These are phyloP conservation scores for Drymonia ruficornis DNA, from an alignment of 2,888 invertebrate species.

Conservation along the genomic window DNA sequence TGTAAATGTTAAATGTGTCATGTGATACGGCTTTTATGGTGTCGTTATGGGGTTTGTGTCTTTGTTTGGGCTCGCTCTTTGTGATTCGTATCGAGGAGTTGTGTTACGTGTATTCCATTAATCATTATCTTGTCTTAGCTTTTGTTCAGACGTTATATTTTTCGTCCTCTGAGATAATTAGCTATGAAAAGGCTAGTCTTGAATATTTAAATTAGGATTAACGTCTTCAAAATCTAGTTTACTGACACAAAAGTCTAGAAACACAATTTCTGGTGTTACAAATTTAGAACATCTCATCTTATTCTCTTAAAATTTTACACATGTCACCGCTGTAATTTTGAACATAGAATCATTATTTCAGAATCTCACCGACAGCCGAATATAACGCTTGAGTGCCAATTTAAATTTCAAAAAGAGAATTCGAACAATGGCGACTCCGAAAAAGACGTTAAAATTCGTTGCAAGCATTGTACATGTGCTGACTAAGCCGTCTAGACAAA, in stretches of 20 bases:
- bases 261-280: not conserved
- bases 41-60: slow-evolving; percentile 39
- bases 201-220: not conserved
- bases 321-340: slow-evolving; percentile 31
- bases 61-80: slow-evolving; percentile 36
- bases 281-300: not conserved
- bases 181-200: not conserved
- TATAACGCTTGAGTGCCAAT: not conserved
- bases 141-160: not conserved
- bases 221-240: not conserved
- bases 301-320: slow-evolving; percentile 22
- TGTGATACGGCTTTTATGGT: slow-evolving; percentile 53
- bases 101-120: slow-evolving; percentile 11
- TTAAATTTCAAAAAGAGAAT: slow-evolving; percentile 33
- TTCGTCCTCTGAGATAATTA: slow-evolving; percentile 1
- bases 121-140: slow-evolving; percentile 3
- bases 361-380: slow-evolving; percentile 2
- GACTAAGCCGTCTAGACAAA: slow-evolving; percentile 63
- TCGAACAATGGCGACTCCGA: slow-evolving; percentile 32
- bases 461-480: slow-evolving; percentile 57
- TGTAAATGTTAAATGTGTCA: slow-evolving; percentile 52
- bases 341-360: slow-evolving; percentile 22
- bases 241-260: not conserved
- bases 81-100: slow-evolving; percentile 34
- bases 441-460: slow-evolving; percentile 48